Evolutionary conservation across 2,797 vertebrate species (phyloP).

Genomic region (Lagodon rhomboides): DNA sequence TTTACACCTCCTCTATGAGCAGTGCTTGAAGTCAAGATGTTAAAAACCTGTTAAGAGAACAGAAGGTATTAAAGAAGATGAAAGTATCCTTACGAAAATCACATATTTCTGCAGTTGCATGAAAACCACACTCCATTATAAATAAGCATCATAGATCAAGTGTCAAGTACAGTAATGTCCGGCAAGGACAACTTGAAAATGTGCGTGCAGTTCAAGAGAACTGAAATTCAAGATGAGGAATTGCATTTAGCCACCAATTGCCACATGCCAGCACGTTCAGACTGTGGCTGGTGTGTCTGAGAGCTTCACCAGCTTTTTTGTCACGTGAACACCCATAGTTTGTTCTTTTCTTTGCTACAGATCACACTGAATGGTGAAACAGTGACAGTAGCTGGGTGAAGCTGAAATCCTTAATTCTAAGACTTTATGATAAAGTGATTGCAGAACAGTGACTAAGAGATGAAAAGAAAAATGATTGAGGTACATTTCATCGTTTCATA

Average conservation of each 20-base stretch:
- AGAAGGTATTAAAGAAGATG: background rate
- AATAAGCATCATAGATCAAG: background rate
- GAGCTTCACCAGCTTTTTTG: background rate
- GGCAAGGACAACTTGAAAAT: background rate
- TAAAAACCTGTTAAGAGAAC: background rate
- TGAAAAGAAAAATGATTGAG: background rate
- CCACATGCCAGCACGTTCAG: background rate
- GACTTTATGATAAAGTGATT: background rate
- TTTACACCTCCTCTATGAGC: background rate
- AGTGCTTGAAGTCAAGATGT: background rate
- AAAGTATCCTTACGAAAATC: background rate
- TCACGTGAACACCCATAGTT: background rate
- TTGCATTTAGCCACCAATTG: background rate
- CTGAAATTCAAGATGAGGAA: conserved; percentile 32
- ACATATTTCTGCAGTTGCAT: background rate
- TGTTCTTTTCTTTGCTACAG: background rate
- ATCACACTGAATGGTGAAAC: background rate
- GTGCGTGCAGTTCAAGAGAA: background rate
- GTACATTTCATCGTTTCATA: background rate
- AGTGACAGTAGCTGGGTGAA: background rate
- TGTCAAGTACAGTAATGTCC: background rate
- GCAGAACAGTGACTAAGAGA: background rate
- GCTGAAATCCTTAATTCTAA: background rate
- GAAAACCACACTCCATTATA: background rate
- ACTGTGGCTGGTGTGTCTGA: background rate